phyloP scores from a whole-genome alignment of 2,888 invertebrate species.

The Buathra laborator region DNA sequence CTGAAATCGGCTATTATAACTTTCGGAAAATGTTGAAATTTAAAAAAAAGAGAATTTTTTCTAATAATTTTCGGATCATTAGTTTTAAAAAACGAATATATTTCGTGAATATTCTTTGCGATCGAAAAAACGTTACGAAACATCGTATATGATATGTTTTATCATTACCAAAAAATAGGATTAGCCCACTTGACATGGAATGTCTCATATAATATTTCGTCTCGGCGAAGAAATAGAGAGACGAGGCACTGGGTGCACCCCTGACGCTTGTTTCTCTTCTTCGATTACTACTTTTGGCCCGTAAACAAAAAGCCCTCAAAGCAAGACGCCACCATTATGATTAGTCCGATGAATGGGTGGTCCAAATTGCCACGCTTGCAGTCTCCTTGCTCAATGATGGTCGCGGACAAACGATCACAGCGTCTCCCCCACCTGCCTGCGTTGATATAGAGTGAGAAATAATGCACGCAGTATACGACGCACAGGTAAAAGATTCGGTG shows the following conservation, averaged over 20 bases:
- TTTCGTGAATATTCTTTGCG: not conserved
- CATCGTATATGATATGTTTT: not conserved
- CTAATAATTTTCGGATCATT: no score
- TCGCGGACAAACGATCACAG: constrained; percentile 18
- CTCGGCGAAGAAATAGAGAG: constrained; percentile 20
- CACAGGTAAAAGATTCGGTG: not conserved
- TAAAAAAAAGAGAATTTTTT: no score
- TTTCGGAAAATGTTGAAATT: no score
- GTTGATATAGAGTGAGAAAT: not conserved
- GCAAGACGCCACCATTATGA: constrained; percentile 82
- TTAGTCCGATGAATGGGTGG: constrained; percentile 82
- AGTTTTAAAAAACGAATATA: no score
- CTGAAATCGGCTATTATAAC: no score
- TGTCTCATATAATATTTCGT: not conserved
- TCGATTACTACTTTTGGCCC: constrained; percentile 9
- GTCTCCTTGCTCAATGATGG: constrained; percentile 65
- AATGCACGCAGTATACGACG: not conserved
- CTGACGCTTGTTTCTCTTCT: constrained; percentile 41
- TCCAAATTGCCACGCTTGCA: constrained; percentile 81
- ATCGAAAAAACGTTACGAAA: not conserved
- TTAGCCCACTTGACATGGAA: not conserved
- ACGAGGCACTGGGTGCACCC: constrained; percentile 13
- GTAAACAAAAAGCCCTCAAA: constrained; percentile 71
- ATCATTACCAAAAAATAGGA: not conserved
- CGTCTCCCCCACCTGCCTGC: not conserved